phyloP scores from a whole-genome alignment of 2,888 invertebrate genomes.

The Lypha dubia region DNA sequence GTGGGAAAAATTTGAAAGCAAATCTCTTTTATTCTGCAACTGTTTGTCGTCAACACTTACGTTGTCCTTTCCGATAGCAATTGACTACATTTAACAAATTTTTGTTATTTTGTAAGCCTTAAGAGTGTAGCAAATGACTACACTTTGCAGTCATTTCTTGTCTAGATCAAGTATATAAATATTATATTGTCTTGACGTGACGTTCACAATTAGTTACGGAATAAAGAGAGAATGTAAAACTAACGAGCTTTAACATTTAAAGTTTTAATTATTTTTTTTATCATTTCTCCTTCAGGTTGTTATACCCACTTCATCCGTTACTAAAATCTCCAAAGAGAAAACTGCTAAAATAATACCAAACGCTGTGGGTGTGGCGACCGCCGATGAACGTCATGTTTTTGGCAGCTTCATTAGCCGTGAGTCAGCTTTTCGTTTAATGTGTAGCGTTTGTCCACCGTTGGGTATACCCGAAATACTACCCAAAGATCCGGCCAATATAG shows the following conservation, averaged over 20 bases:
- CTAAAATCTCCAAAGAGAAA: conserved; percentile 95
- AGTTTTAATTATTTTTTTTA: neutral
- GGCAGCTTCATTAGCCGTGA: conserved; percentile 95
- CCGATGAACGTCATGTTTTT: conserved; percentile 93
- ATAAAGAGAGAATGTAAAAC: neutral
- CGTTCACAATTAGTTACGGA: too few species aligned
- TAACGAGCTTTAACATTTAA: neutral
- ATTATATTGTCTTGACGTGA: too few species aligned
- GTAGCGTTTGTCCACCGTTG: conserved; percentile 90
- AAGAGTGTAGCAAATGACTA: too few species aligned
- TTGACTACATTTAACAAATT: too few species aligned
- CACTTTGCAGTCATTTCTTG: too few species aligned
- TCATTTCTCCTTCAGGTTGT: conserved; percentile 86
- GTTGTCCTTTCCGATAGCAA: too few species aligned
- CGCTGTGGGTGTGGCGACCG: conserved; percentile 92
- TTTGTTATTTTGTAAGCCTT: too few species aligned
- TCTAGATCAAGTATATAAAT: too few species aligned
- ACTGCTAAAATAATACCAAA: conserved; percentile 97
- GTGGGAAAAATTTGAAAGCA: conserved; percentile 86
- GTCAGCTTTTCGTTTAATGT: conserved; percentile 93
- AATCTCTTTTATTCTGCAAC: too few species aligned
- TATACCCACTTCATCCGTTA: conserved; percentile 93
- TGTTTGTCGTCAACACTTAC: too few species aligned
- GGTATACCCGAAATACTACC: conserved; percentile 79
- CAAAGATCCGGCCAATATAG: conserved; percentile 80